Percentiles rank a stretch among this genome's conserved stretches.
These are phyloP conservation scores for Okamejei kenojei DNA, from an alignment of 2,797 vertebrate species.

Conservation along the genomic window DNA sequence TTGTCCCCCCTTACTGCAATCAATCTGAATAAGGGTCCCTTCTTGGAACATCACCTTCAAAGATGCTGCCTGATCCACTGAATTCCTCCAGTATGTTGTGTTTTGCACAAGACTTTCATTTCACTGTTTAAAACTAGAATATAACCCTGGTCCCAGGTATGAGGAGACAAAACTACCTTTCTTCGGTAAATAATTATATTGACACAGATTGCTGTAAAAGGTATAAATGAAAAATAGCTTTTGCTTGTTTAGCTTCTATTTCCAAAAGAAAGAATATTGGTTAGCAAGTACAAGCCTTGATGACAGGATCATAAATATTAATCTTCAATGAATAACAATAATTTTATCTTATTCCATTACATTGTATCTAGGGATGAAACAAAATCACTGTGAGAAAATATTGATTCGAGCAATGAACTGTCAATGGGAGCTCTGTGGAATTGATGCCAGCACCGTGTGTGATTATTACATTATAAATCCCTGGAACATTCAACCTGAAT, in stretches of 20 bases:
- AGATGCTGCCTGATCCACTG: too few species aligned
- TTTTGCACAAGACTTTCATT: background rate
- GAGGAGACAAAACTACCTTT: background rate
- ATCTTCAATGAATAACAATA: background rate
- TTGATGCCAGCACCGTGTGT: background rate
- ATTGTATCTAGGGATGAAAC: background rate
- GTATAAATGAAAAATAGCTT: slow-evolving; percentile 13
- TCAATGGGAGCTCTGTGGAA: background rate
- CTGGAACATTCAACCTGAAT: background rate
- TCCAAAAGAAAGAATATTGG: background rate
- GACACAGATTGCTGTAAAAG: background rate
- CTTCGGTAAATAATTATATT: background rate
- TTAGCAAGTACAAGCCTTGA: background rate
- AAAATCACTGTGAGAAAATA: slow-evolving; percentile 12
- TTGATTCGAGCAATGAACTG: slow-evolving; percentile 16
- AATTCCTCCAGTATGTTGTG: too few species aligned
- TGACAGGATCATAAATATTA: slow-evolving; percentile 4
- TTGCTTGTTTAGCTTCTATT: background rate
- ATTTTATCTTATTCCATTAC: slow-evolving; percentile 3
- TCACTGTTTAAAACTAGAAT: background rate
- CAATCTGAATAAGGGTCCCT: too few species aligned
- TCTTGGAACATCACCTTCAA: too few species aligned
- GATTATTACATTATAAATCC: background rate
- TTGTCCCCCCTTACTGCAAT: too few species aligned
- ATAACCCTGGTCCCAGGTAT: background rate